Evolutionary conservation across 2,113 vertebrate species (phyloP).

Genomic region (Mobula hypostoma): DNA sequence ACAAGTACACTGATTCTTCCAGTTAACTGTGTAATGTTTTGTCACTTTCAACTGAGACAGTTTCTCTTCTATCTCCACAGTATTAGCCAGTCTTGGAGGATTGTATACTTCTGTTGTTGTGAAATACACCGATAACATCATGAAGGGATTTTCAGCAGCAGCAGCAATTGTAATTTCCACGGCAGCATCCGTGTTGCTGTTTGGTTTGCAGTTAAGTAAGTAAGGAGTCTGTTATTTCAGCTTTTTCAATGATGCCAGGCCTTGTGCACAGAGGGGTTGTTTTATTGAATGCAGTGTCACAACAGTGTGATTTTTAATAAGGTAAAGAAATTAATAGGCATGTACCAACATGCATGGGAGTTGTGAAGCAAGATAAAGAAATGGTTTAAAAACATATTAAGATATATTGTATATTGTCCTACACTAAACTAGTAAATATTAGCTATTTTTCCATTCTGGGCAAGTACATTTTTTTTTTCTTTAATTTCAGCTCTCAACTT

Average conservation of each 20-base stretch:
- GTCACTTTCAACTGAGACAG: not conserved
- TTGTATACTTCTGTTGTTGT: conserved; percentile 92
- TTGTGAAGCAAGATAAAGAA: not conserved
- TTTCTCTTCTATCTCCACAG: conserved; percentile 52
- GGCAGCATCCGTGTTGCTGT: conserved; percentile 79
- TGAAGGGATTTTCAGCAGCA: conserved; percentile 96
- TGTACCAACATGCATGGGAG: not conserved
- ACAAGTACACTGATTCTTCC: not conserved
- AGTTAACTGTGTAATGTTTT: not conserved
- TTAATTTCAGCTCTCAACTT: conserved; percentile 71
- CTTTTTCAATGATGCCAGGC: not conserved
- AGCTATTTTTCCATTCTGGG: not conserved
- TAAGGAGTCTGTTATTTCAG: conserved; percentile 38
- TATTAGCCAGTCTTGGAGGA: conserved; percentile 86
- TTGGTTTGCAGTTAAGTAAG: conserved; percentile 93
- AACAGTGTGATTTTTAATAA: not conserved
- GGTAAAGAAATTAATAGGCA: not conserved
- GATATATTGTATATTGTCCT: not conserved
- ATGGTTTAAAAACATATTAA: not conserved
- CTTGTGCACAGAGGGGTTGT: not conserved
- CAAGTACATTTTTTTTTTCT: conserved; percentile 34
- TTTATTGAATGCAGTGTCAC: not conserved
- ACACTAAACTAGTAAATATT: not conserved
- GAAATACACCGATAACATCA: conserved; percentile 97
- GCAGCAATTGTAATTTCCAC: conserved; percentile 95